Base-by-base conservation (phyloP, 2,888 invertebrate genomes). In the Volucella inanis region DNA sequence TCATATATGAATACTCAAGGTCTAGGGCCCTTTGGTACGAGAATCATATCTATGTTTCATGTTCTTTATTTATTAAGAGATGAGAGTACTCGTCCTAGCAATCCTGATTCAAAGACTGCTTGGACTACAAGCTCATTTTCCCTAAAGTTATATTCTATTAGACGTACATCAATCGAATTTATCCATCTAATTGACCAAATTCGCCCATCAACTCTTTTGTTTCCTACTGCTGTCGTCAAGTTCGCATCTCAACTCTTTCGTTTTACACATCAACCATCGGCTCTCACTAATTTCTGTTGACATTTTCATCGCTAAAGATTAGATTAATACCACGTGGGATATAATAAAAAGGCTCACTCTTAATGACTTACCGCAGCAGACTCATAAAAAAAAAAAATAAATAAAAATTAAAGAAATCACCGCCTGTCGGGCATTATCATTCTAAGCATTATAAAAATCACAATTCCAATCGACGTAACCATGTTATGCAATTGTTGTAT, bases 401-500 rank as follows among this genome's bases (percentile, higher is more conserved):
- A 10, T 6, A 2, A 9, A 22, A 54, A 11, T 8, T 45, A 47
- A 31, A 31, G 4, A 31, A 6, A 31, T 31, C 54, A 9, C 52
- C 64, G 45, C 14, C 38, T 38, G 64, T 31, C 31, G 31, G 31
- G 31, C 43, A 55, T 55, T 45, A 74, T 74, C 64, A 74, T 64
- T 45, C 14, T 14, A 45, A 61, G 52, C 62, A 74, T 74, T 64
- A 64, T 64, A 52, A 64, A 64, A 74, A 31, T 47, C 74, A 47
- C 74, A 57, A 70, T 65, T 61, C 70, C 31, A 75, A 54, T 65
- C 64, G 75, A 71, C 70, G 68, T 71, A 70, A 75, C 61, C 61
- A 75, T 57, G 67, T 84, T 84, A 76, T 80, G 80, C 75, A 84
- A 80, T 71, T 39, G 80, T 57, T 31, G 74, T 70, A 83, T 79